phyloP scores from a whole-genome alignment of 1,140 invertebrate species.

The Andrena cerasifolii region DNA sequence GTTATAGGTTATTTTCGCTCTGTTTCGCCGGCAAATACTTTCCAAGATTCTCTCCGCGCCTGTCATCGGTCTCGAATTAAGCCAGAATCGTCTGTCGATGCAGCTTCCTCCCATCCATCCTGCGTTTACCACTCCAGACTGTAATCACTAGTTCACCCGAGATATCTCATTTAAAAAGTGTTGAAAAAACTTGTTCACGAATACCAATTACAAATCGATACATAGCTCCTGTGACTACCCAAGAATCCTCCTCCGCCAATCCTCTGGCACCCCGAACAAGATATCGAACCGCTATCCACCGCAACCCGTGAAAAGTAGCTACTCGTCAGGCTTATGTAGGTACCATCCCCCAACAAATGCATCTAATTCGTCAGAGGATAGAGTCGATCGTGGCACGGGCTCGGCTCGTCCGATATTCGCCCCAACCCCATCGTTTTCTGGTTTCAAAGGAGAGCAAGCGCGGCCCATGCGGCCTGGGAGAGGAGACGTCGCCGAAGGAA shows the following conservation, averaged over 20 bases:
- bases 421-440: constrained; percentile 32
- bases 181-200: no score
- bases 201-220: no score
- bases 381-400: neutral
- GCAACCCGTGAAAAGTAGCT: neutral
- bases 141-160: no score
- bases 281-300: neutral
- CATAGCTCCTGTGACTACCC: no score
- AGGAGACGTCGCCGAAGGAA: constrained; percentile 75
- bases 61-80: constrained; percentile 28
- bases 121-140: no score
- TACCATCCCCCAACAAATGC: constrained; percentile 30
- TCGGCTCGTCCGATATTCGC: constrained; percentile 34
- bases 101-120: no score
- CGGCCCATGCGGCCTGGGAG: constrained; percentile 49
- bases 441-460: constrained; percentile 47
- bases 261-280: neutral
- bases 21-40: constrained; percentile 66
- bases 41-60: constrained; percentile 56
- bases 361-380: constrained; percentile 34
- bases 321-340: constrained; percentile 1
- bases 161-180: no score
- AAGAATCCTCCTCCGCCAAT: neutral
- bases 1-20: constrained; percentile 79
- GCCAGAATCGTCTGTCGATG: neutral